Conservation (phyloP, 2,113 vertebrate genomes). For the Poecile atricapillus region DNA sequence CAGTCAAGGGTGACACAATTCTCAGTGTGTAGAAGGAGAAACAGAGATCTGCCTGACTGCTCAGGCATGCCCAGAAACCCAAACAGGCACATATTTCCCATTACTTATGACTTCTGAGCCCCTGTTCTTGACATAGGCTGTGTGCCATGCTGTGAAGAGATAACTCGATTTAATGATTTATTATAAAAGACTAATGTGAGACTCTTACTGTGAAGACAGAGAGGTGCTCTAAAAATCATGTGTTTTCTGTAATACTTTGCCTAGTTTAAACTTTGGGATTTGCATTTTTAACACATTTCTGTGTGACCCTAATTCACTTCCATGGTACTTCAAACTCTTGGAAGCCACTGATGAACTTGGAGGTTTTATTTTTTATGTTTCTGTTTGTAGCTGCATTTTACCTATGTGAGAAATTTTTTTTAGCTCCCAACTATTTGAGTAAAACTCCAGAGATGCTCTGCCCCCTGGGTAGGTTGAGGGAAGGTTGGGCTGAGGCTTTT, state of each 20-base stretch:
- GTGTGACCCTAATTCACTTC: not conserved
- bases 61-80: not conserved
- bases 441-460: conserved; percentile 2
- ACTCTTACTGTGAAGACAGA: not conserved
- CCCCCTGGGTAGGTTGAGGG: conserved; percentile 34
- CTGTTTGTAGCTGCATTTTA: not conserved
- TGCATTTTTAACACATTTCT: not conserved
- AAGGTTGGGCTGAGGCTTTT: conserved; percentile 15
- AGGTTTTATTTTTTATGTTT: not conserved
- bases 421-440: not conserved
- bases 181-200: not conserved
- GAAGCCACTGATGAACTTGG: not conserved
- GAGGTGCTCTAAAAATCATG: not conserved
- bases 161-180: not conserved
- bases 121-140: not conserved
- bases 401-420: not conserved
- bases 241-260: not conserved
- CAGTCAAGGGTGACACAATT: not conserved
- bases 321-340: not conserved
- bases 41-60: not conserved
- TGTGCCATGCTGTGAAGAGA: not conserved
- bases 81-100: not conserved
- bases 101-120: not conserved
- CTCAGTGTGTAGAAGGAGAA: not conserved
- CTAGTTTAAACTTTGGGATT: not conserved